phyloP scores from a whole-genome alignment of 2,113 vertebrate genomes.

The Solea senegalensis region DNA sequence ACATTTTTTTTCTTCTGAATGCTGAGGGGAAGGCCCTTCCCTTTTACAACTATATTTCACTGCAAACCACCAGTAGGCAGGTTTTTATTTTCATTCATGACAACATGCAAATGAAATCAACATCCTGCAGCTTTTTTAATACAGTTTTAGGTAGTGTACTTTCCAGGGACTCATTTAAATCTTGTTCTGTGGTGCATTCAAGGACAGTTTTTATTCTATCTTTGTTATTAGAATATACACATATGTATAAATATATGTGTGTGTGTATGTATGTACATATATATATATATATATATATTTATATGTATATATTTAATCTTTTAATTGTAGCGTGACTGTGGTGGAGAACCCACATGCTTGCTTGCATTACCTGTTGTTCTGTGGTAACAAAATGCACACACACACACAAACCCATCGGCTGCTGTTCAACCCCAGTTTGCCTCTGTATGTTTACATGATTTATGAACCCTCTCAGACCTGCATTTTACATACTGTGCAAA shows the following conservation, averaged over 20 bases:
- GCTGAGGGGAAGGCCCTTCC: background rate
- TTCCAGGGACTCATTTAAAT: background rate
- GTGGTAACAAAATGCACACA: conserved; percentile 8
- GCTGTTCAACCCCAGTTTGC: background rate
- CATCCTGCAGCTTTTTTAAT: background rate
- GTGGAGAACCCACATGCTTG: background rate
- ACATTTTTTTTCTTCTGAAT: background rate
- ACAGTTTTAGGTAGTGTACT: background rate
- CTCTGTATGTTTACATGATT: background rate
- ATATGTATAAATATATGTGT: no score
- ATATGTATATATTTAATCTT: no score
- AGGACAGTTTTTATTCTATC: background rate
- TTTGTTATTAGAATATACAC: no score
- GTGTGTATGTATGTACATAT: no score
- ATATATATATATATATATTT: no score
- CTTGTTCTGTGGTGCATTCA: background rate
- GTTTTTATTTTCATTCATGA: background rate
- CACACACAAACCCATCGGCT: background rate
- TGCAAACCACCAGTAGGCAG: background rate
- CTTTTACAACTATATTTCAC: background rate
- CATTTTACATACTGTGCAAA: background rate
- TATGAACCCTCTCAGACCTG: no score
- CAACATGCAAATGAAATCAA: background rate
- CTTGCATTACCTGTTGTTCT: background rate
- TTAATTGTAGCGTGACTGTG: background rate